Evolutionary conservation across 2,797 vertebrate species (phyloP).

Genomic region (Sitta carolinensis): DNA sequence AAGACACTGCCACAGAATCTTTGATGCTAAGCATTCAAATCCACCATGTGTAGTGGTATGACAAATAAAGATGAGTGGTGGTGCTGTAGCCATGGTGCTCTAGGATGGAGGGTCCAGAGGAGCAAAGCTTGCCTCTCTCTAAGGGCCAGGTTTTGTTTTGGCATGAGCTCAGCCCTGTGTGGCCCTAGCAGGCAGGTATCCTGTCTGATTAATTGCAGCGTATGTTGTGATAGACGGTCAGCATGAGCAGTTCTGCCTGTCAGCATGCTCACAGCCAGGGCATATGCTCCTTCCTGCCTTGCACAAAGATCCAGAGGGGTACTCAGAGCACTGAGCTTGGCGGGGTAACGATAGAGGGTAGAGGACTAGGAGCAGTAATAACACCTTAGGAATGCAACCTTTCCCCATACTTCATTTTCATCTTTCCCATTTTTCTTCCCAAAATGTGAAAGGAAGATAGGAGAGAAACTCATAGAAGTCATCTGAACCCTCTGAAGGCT

Average conservation of each 20-base stretch:
- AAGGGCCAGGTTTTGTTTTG: neutral
- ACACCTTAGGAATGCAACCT: neutral
- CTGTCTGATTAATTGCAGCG: neutral
- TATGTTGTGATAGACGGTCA: neutral
- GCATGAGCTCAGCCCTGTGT: neutral
- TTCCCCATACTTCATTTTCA: neutral
- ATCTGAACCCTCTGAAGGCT: neutral
- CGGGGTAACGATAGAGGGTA: neutral
- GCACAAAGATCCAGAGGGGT: neutral
- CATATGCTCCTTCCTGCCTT: neutral
- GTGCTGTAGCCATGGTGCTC: neutral
- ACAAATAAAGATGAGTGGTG: neutral
- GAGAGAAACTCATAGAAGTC: neutral
- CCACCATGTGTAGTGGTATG: neutral
- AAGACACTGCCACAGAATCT: neutral
- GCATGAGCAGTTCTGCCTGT: neutral
- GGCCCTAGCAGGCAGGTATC: neutral
- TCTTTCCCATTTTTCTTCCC: neutral
- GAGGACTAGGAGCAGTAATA: neutral
- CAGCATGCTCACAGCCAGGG: neutral
- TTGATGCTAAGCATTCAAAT: neutral
- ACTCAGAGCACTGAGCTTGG: rapidly evolving
- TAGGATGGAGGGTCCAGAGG: neutral
- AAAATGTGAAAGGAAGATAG: neutral
- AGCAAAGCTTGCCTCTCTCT: neutral